Evolutionary conservation across 2,888 invertebrate genomes (phyloP).

Genomic region (Ceriagrion tenellum): DNA sequence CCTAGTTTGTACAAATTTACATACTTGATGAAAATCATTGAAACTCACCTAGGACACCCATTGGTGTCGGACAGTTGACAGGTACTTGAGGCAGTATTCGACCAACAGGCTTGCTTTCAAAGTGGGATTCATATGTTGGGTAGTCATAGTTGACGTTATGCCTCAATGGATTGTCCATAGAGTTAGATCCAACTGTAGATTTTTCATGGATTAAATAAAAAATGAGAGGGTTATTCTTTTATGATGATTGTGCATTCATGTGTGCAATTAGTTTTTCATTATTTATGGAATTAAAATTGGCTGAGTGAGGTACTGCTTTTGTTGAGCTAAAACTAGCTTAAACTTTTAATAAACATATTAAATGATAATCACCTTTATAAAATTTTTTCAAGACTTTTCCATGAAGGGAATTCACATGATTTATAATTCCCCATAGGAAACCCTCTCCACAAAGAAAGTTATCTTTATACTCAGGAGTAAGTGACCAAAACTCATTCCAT

Average conservation of each 20-base stretch:
- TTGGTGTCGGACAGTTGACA: slow-evolving; percentile 76
- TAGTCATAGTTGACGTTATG: slow-evolving; percentile 76
- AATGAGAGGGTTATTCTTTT: too few species aligned
- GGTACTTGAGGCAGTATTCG: slow-evolving; percentile 77
- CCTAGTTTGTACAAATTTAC: too few species aligned
- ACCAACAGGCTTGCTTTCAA: slow-evolving; percentile 75
- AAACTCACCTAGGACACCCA: slow-evolving; percentile 75
- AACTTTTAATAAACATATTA: background rate
- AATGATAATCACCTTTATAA: slow-evolving; percentile 73
- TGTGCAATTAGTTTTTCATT: too few species aligned
- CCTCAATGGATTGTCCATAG: slow-evolving; percentile 75
- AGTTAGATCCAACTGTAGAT: slow-evolving; percentile 74
- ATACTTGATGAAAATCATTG: background rate
- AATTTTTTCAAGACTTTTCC: slow-evolving; percentile 75
- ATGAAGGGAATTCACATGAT: slow-evolving; percentile 74
- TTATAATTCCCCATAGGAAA: slow-evolving; percentile 76
- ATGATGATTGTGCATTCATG: too few species aligned
- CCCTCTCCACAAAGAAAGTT: slow-evolving; percentile 73
- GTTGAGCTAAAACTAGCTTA: too few species aligned
- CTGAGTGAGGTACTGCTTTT: too few species aligned
- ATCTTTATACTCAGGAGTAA: background rate
- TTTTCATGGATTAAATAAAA: background rate
- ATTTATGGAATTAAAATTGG: too few species aligned
- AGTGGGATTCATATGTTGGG: slow-evolving; percentile 75
- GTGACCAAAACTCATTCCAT: slow-evolving; percentile 11